These are phyloP conservation scores for Clarias batrachus DNA, from an alignment of 2,113 vertebrate genomes.

Conservation along the genomic window DNA sequence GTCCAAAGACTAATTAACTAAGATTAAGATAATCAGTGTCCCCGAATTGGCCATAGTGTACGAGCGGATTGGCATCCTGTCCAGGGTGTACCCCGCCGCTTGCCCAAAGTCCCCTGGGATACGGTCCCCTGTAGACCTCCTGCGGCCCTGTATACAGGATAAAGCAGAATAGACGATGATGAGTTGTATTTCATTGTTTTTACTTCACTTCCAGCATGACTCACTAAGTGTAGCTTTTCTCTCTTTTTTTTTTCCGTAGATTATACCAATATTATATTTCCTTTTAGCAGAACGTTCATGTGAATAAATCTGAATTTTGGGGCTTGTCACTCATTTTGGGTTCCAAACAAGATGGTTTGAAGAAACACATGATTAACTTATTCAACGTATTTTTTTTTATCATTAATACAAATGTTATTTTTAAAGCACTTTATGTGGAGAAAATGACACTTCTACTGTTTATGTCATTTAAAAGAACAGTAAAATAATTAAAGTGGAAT, in stretches of 20 bases:
- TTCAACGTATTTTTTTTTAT: neutral
- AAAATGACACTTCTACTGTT: neutral
- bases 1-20: no score
- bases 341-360: neutral
- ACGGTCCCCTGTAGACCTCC: no score
- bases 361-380: neutral
- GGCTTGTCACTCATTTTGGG: neutral
- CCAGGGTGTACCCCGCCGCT: no score
- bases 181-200: neutral
- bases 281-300: neutral
- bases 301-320: neutral
- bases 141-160: no score
- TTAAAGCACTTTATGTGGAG: neutral
- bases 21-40: no score
- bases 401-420: neutral
- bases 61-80: no score
- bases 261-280: neutral
- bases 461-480: no score
- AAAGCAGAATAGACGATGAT: no score
- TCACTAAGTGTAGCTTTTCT: neutral
- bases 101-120: no score
- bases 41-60: no score
- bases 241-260: neutral
- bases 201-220: neutral
- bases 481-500: neutral